phyloP scores from a whole-genome alignment of 2,113 vertebrate genomes.

The Pelvicachromis taeniatus region DNA sequence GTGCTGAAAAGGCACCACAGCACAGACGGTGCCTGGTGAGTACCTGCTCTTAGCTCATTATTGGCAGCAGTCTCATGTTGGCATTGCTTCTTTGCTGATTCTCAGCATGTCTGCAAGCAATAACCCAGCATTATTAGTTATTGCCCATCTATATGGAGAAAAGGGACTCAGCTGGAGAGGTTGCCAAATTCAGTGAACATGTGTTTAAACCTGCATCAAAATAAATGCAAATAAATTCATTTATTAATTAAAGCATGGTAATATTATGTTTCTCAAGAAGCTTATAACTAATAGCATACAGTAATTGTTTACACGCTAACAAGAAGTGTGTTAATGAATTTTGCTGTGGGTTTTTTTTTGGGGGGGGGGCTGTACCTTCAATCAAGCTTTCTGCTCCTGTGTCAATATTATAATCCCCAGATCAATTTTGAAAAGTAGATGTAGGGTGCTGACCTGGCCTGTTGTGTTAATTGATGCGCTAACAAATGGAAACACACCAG shows the following conservation, averaged over 20 bases:
- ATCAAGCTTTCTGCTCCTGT: background rate
- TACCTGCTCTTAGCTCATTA: constrained; percentile 38
- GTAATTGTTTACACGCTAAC: background rate
- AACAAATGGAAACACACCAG: constrained; percentile 7
- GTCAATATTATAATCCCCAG: background rate
- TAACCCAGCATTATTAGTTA: constrained; percentile 14
- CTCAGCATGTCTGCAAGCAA: background rate
- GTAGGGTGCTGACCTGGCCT: background rate
- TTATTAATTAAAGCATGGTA: background rate
- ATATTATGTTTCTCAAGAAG: background rate
- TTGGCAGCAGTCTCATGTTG: constrained; percentile 24
- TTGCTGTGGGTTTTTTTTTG: background rate
- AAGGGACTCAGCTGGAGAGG: background rate
- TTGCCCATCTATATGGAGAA: constrained; percentile 7
- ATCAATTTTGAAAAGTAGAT: background rate
- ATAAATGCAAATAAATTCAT: background rate
- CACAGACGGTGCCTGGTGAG: constrained; percentile 45
- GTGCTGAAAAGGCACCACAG: constrained; percentile 14
- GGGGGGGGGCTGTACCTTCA: background rate
- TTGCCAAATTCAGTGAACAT: background rate
- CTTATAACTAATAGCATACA: background rate
- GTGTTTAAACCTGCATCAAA: background rate
- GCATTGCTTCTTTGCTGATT: constrained; percentile 7
- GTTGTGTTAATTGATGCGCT: constrained; percentile 9
- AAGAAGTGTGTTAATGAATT: background rate